phyloP scores from a whole-genome alignment of 2,888 invertebrate genomes.

The Lepas anatifera region DNA sequence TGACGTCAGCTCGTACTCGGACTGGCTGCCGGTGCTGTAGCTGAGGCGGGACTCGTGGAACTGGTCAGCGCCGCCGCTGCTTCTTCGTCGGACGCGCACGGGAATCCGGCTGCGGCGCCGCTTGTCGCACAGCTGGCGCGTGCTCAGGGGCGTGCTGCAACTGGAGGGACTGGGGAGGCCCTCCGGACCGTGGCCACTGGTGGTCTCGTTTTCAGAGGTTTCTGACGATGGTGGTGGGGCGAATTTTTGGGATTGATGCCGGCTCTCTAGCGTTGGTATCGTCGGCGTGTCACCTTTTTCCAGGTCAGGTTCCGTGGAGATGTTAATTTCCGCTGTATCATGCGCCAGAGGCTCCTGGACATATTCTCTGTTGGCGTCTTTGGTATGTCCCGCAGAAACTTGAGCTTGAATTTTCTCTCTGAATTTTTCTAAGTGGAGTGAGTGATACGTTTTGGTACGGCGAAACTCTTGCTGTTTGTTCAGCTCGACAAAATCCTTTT shows the following conservation, averaged over 20 bases:
- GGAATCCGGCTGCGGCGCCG: neutral
- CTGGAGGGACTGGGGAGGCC: too few species aligned
- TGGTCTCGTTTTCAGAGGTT: too few species aligned
- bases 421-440: neutral
- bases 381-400: too few species aligned
- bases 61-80: neutral
- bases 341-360: too few species aligned
- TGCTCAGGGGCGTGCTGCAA: neutral
- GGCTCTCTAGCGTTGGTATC: too few species aligned
- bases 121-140: neutral
- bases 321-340: too few species aligned
- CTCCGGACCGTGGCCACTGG: neutral
- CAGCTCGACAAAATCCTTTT: neutral
- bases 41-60: slow-evolving; percentile 1
- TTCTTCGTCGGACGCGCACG: neutral
- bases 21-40: neutral
- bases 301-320: too few species aligned
- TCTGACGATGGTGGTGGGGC: too few species aligned
- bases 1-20: neutral
- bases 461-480: neutral
- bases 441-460: neutral
- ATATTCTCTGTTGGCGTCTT: too few species aligned
- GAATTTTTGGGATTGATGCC: too few species aligned
- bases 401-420: too few species aligned
- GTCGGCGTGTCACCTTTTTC: too few species aligned